phyloP scores from a whole-genome alignment of 2,113 vertebrate species.

The Podarcis raffonei region DNA sequence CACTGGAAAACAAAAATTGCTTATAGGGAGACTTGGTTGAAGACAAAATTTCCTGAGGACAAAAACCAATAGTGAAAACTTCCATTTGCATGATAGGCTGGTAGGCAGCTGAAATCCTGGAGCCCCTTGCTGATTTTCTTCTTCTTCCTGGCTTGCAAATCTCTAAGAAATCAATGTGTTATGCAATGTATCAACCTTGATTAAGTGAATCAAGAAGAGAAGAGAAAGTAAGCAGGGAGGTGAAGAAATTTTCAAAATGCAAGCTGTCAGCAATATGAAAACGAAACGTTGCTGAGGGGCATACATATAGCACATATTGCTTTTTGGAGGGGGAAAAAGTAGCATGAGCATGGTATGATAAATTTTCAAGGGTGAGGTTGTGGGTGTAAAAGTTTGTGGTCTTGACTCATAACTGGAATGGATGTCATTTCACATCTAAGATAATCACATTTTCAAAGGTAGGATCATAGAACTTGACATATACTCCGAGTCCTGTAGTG shows the following conservation, averaged over 20 bases:
- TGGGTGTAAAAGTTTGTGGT: neutral
- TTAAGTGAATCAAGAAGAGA: neutral
- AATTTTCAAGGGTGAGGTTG: neutral
- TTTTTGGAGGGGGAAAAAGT: neutral
- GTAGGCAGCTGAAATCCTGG: fast-evolving
- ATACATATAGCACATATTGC: neutral
- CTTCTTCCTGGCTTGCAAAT: neutral
- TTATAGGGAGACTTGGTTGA: neutral
- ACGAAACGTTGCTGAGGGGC: neutral
- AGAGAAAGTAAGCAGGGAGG: neutral
- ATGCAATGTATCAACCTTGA: fast-evolving
- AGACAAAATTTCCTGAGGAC: neutral
- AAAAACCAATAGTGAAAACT: fast-evolving
- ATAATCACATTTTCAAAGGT: neutral
- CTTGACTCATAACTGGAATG: neutral
- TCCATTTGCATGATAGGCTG: neutral
- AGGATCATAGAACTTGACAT: no score
- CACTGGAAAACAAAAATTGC: no score
- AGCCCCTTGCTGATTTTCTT: fast-evolving
- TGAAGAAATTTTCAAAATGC: neutral
- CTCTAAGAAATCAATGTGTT: neutral
- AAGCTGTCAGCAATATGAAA: neutral
- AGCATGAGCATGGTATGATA: neutral
- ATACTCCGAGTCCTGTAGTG: no score
- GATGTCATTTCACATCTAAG: neutral